Evolutionary conservation across 2,888 invertebrate genomes (phyloP).

Genomic region (Eristalinus aeneus): DNA sequence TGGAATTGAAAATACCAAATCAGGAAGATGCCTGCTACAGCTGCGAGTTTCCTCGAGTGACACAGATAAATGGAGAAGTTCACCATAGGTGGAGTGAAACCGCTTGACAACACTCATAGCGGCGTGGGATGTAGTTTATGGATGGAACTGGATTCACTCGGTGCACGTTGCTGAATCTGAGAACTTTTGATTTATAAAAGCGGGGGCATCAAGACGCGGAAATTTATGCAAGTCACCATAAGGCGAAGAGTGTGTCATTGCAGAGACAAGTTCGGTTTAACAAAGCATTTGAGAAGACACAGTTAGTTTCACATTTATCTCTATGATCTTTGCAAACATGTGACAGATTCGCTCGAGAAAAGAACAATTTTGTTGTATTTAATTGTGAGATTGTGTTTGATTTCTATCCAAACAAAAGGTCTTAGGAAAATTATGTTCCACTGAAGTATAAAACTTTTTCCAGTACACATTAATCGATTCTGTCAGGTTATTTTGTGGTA

Average conservation of each 20-base stretch:
- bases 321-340: neutral
- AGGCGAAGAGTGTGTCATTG: neutral
- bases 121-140: neutral
- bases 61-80: slow-evolving; percentile 20
- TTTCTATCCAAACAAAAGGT: too few species aligned
- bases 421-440: too few species aligned
- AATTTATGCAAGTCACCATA: neutral
- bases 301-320: too few species aligned
- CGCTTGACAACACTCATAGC: neutral
- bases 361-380: too few species aligned
- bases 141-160: neutral
- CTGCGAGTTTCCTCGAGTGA: neutral
- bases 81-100: slow-evolving; percentile 15
- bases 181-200: neutral
- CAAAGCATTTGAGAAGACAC: neutral
- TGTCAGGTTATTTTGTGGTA: too few species aligned
- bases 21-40: neutral
- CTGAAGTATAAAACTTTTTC: too few species aligned
- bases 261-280: neutral
- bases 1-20: slow-evolving; percentile 2
- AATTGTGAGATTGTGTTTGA: too few species aligned
- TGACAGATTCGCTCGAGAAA: neutral
- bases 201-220: neutral
- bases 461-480: too few species aligned
- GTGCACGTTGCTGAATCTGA: neutral